These are phyloP conservation scores for Brachionus calyciflorus DNA, from an alignment of 1,140 invertebrate species.

Conservation along the genomic window DNA sequence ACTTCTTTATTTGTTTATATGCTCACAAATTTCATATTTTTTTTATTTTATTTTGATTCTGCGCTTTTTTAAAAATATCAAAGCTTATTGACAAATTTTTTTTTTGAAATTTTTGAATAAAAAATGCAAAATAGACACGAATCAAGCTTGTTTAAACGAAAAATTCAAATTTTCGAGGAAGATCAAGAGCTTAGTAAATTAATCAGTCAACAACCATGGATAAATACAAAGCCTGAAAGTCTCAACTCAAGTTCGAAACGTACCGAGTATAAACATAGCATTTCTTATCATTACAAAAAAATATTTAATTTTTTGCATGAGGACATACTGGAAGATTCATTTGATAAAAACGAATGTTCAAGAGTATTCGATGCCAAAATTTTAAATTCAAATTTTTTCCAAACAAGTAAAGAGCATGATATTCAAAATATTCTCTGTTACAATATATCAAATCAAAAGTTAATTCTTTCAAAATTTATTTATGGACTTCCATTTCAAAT, in stretches of 20 bases:
- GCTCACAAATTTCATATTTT: neutral
- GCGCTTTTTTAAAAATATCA: neutral
- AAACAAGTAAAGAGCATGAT: neutral
- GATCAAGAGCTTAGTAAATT: conserved; percentile 4
- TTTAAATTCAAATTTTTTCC: neutral
- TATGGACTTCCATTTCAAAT: conserved; percentile 31
- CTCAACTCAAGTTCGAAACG: neutral
- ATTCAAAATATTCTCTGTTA: neutral
- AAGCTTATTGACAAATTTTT: neutral
- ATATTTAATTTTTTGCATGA: conserved; percentile 15
- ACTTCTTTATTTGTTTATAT: too few species aligned
- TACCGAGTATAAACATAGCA: neutral
- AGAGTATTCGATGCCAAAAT: neutral
- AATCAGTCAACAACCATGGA: neutral
- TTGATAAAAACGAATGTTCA: neutral
- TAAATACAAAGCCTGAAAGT: neutral
- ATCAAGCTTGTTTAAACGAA: conserved; percentile 2
- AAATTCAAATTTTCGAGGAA: neutral
- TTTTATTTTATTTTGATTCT: neutral
- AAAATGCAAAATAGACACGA: conserved; percentile 27
- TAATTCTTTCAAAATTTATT: neutral
- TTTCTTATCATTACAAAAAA: conserved; percentile 35
- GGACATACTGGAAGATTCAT: neutral
- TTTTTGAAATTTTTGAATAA: neutral
- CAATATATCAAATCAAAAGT: neutral